These are phyloP conservation scores for Poecile atricapillus DNA, from an alignment of 2,113 vertebrate genomes.

Conservation along the genomic window DNA sequence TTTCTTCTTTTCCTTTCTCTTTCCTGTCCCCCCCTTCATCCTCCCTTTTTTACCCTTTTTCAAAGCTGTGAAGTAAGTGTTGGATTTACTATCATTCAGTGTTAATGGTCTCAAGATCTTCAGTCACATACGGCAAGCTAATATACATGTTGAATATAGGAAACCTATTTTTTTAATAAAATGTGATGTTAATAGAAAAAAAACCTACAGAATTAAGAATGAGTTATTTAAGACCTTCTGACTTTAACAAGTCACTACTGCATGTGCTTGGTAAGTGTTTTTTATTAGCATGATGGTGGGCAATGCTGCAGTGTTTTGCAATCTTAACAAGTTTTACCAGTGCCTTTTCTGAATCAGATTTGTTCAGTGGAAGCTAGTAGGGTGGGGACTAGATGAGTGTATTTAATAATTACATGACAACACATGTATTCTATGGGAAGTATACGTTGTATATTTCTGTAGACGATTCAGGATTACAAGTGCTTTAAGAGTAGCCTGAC, in stretches of 20 bases:
- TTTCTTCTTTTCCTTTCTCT: conserved; percentile 31
- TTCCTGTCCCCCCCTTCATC: not conserved
- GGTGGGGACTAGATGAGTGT: not conserved
- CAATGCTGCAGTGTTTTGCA: not conserved
- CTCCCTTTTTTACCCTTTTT: not conserved
- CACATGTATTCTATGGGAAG: not conserved
- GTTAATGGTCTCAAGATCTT: conserved; percentile 50
- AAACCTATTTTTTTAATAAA: conserved; percentile 70
- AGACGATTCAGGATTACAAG: not conserved
- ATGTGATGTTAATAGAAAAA: conserved; percentile 51
- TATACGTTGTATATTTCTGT: not conserved
- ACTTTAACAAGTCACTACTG: not conserved
- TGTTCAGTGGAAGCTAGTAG: not conserved
- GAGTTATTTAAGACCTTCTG: conserved; percentile 50
- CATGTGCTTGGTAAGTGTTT: not conserved
- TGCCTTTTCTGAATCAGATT: not conserved
- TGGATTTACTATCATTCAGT: conserved; percentile 56
- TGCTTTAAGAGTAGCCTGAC: conserved; percentile 29
- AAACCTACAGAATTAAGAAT: conserved; percentile 39
- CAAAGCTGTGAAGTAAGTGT: conserved; percentile 58
- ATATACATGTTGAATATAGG: conserved; percentile 58
- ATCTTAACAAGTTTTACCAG: not conserved
- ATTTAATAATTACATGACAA: not conserved
- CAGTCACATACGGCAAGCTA: conserved; percentile 39
- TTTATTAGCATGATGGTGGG: not conserved